Conservation (phyloP, 2,113 vertebrate genomes). For the Sapajus apella region DNA sequence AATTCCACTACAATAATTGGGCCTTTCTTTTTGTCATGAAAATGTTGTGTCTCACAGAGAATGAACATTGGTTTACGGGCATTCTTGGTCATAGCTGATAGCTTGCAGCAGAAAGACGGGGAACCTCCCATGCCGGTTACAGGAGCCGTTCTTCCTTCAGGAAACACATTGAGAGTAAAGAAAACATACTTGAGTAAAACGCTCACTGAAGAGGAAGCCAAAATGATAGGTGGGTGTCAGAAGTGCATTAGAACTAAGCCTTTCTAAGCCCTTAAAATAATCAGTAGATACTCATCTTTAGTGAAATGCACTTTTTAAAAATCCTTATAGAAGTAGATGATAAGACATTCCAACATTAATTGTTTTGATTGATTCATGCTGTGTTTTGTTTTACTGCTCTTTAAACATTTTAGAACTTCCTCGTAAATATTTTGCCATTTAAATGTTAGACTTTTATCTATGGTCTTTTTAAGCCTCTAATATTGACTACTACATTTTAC, state of each 20-base stretch:
- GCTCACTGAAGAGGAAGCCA: conserved; percentile 98
- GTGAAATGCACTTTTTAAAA: background rate
- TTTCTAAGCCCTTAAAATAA: background rate
- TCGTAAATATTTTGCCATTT: conserved; percentile 54
- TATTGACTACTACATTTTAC: conserved; percentile 18
- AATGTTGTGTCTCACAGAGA: conserved; percentile 86
- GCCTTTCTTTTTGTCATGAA: conserved; percentile 36
- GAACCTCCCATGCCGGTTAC: conserved; percentile 99
- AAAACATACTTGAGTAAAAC: conserved; percentile 99
- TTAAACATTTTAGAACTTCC: conserved; percentile 22
- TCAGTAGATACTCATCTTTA: background rate
- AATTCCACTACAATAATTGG: background rate
- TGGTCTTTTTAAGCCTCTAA: background rate
- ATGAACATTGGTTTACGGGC: conserved; percentile 99
- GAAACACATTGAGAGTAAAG: conserved; percentile 98
- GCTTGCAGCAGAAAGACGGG: conserved; percentile 97
- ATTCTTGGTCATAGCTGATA: conserved; percentile 98
- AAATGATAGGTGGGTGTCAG: conserved; percentile 94
- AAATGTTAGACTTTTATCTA: conserved; percentile 44
- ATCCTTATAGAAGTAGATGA: background rate
- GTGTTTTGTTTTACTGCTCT: conserved; percentile 41
- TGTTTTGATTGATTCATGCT: conserved; percentile 47
- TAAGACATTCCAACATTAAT: background rate
- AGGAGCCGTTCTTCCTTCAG: conserved; percentile 96
- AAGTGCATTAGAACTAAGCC: background rate